Evolutionary conservation across 2,888 invertebrate genomes (phyloP).

Genomic region (Drosophila helvetica): DNA sequence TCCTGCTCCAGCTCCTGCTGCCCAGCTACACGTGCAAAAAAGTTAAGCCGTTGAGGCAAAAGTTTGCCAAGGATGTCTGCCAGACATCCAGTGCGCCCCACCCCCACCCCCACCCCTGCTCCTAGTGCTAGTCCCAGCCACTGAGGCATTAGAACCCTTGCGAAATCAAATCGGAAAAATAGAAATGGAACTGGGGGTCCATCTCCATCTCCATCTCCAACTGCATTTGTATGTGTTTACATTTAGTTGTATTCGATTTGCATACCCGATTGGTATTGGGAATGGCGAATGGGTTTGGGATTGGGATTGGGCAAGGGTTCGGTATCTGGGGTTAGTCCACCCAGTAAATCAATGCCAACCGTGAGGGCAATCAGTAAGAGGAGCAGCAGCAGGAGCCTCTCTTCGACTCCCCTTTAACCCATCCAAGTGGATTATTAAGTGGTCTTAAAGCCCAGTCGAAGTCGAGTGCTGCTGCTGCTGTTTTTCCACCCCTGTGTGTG

Average conservation of each 20-base stretch:
- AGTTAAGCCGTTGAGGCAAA: conserved; percentile 72
- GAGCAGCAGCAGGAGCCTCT: neutral
- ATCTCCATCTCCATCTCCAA: conserved; percentile 22
- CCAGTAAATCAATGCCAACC: conserved; percentile 75
- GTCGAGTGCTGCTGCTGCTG: conserved; percentile 27
- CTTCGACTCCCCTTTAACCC: conserved; percentile 10
- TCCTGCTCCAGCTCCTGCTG: conserved; percentile 33
- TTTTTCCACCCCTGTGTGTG: neutral
- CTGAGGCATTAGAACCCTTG: conserved; percentile 68
- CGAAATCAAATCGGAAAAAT: conserved; percentile 55
- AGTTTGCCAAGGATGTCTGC: conserved; percentile 52
- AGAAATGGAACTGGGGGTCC: conserved; percentile 25
- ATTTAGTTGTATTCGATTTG: conserved; percentile 77
- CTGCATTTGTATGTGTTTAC: conserved; percentile 76
- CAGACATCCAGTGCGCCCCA: conserved; percentile 22
- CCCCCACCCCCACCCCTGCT: neutral
- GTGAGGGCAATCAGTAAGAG: conserved; percentile 54
- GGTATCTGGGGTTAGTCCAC: conserved; percentile 35
- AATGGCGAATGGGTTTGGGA: neutral
- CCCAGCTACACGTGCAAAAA: conserved; percentile 70
- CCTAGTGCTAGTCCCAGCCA: conserved; percentile 3
- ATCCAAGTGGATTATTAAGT: conserved; percentile 71
- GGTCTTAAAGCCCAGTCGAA: conserved; percentile 71
- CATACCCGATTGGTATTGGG: conserved; percentile 60
- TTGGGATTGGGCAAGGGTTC: conserved; percentile 1